Percentiles rank a stretch among this genome's conserved stretches.
Evolutionary conservation across 2,888 invertebrate species (phyloP).

Genomic region (Calephelis perditalis): DNA sequence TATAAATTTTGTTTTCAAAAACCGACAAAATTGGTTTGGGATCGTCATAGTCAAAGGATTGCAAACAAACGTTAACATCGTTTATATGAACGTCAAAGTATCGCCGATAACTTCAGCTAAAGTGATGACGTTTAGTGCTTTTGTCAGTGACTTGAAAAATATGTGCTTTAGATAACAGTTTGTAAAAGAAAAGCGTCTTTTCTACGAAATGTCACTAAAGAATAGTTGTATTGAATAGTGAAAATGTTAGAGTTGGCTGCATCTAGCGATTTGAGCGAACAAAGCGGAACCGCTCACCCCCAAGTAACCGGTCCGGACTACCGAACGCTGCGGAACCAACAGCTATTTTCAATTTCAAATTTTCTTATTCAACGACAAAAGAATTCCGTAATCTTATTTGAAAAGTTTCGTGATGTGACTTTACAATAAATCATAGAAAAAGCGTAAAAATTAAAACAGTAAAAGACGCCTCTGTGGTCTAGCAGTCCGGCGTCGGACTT

Average conservation of each 20-base stretch:
- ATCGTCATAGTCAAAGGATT: too few species aligned
- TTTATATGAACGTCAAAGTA: too few species aligned
- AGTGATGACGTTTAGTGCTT: constrained; percentile 18
- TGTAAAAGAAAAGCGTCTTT: constrained; percentile 35
- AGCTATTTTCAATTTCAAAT: constrained; percentile 70
- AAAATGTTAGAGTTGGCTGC: constrained; percentile 1
- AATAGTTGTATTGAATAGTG: constrained; percentile 5
- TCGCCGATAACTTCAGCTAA: too few species aligned
- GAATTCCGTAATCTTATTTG: too few species aligned
- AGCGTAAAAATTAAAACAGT: too few species aligned
- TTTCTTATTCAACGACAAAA: constrained; percentile 49
- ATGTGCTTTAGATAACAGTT: constrained; percentile 27
- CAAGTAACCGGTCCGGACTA: constrained; percentile 44
- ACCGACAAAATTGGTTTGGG: too few species aligned
- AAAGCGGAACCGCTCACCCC: constrained; percentile 6
- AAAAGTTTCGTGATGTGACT: constrained; percentile 20
- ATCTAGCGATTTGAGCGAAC: constrained; percentile 7
- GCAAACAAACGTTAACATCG: too few species aligned
- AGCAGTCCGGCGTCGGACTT: too few species aligned
- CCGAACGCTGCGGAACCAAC: constrained; percentile 46
- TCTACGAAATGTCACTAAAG: not conserved
- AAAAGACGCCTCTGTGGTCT: too few species aligned
- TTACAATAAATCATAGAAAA: not conserved
- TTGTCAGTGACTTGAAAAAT: too few species aligned
- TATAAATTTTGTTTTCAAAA: too few species aligned